Percentiles rank a stretch among this genome's conserved stretches.
Conservation (phyloP, 1,140 invertebrate genomes). For the Oncopodura yosiiana region DNA sequence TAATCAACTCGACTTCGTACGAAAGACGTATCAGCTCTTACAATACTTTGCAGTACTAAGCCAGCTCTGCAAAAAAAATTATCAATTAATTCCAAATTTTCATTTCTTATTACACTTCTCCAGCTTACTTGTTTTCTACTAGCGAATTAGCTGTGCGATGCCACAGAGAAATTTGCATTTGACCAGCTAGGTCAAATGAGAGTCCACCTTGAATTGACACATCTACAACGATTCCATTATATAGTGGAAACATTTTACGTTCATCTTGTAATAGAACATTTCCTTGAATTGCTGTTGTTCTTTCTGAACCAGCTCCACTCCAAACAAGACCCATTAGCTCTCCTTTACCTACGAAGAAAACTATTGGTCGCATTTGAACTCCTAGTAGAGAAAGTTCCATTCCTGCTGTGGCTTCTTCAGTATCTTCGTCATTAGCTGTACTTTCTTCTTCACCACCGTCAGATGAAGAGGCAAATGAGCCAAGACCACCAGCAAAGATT, state of each 20-base stretch:
- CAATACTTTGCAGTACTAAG: constrained; percentile 54
- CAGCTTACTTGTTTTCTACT: constrained; percentile 59
- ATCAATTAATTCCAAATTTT: constrained; percentile 4
- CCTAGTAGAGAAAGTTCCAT: constrained; percentile 72
- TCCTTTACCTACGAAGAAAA: constrained; percentile 72
- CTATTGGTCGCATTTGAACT: constrained; percentile 65
- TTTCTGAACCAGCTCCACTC: constrained; percentile 69
- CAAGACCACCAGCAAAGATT: constrained; percentile 67
- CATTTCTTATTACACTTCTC: not conserved
- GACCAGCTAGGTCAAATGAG: constrained; percentile 73
- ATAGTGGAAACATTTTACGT: constrained; percentile 54
- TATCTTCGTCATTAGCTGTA: constrained; percentile 40
- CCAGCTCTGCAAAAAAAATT: constrained; percentile 52
- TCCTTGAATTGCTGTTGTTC: constrained; percentile 66
- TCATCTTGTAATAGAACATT: constrained; percentile 65
- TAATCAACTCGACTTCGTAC: constrained; percentile 60
- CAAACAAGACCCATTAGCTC: constrained; percentile 84
- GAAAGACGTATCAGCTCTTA: constrained; percentile 56
- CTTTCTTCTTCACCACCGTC: constrained; percentile 41
- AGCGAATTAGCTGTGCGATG: constrained; percentile 72
- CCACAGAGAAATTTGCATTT: constrained; percentile 78
- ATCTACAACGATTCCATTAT: constrained; percentile 63
- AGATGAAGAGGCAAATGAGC: constrained; percentile 49
- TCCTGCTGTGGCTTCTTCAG: constrained; percentile 61
- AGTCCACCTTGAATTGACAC: constrained; percentile 57